Base-by-base conservation (phyloP, 1,140 invertebrate genomes). In the Papilio dardanus region DNA sequence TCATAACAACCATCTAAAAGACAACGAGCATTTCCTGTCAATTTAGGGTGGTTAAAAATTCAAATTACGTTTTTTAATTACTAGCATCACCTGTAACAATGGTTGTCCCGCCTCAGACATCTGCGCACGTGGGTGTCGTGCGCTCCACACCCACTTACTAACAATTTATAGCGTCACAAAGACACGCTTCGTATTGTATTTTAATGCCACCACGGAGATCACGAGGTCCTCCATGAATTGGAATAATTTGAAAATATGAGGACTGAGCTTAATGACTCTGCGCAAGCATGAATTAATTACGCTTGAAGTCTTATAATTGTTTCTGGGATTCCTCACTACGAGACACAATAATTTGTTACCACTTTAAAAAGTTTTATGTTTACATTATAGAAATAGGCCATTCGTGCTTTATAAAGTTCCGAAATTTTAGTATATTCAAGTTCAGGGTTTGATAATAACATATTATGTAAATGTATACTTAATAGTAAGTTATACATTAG, bases 401-500 rank as follows among this genome's bases (percentile, higher is more conserved):
- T n/a, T n/a, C n/a, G n/a, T n/a, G n/a, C n/a, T n/a, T n/a, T n/a
- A n/a, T n/a, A n/a, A n/a, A n/a, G n/a, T n/a, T n/a, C n/a, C n/a
- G n/a, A n/a, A n/a, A n/a, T n/a, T n/a, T n/a, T n/a, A n/a, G n/a
- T n/a, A n/a, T n/a, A n/a, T n/a, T n/a, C n/a, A n/a, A n/a, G n/a
- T n/a, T n/a, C n/a, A n/a, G 37, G 24, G 40, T 19, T 21, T 19
- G 46, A 24, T 24, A 33, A 46, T 78, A 86, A 81, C 76, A 75
- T 78, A 66, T 81, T 75, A 85, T 65, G 7, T 37, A 37, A 10
- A 10, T 1, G 35, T 37, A 37, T 37, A 37, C 35, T 10, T 10
- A 37, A 86, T 82, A 87, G 86, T 86, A 87, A 86, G 69, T 88
- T 89, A 86, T 81, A 85, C 78, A 86, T 86, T 84, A 86, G 71